Base-by-base conservation (phyloP, 2,797 vertebrate genomes). In the Hypotaenidia philippensis region DNA sequence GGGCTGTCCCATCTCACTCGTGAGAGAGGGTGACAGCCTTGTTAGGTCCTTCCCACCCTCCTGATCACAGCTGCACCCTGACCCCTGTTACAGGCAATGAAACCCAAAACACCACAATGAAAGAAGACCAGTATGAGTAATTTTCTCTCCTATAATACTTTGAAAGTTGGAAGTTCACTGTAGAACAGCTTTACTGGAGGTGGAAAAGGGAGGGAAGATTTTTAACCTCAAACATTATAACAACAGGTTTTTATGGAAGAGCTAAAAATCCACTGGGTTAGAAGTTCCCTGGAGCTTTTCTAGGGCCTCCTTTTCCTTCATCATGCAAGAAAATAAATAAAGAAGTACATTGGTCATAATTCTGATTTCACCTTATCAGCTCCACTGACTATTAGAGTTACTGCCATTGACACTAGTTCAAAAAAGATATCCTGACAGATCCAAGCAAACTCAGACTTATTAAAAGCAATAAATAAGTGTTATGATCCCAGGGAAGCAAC, bases 381-480 rank as follows among this genome's bases (percentile, higher is more conserved):
- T 65, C 32, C 45, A 57, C 3, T 47, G 74, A 60, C 87, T 52
- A 32, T 29, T 65, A 82, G 81, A 93, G 95, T 91, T 90, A 81
- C 49, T 70, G 34, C 41, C 1, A 0, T 31, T 89, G 76, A 90
- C 83, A 44, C 9, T 41, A 50, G 41, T 55, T 45, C 29, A 77
- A 92, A 93, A 93, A 81, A 44, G 23, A 77, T 76, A 87, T 79
- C 56, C 71, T 88, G 90, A 95, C 91, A 95, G 64, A 95, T 81
- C 19, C 38, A 49, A 90, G 78, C 90, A 96, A 98, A 80, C 68
- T 79, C 74, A 38, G 83, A 92, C 94, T 98, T 98, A 98, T 98
- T 98, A 98, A 98, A 98, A 98, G 95, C 96, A 97, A 98, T 98
- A 98, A 98, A 98, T 98, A 98, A 97, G 89, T 90, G 64, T 85